These are phyloP conservation scores for Triops longicaudatus DNA, from an alignment of 1,140 invertebrate genomes.

Conservation along the genomic window DNA sequence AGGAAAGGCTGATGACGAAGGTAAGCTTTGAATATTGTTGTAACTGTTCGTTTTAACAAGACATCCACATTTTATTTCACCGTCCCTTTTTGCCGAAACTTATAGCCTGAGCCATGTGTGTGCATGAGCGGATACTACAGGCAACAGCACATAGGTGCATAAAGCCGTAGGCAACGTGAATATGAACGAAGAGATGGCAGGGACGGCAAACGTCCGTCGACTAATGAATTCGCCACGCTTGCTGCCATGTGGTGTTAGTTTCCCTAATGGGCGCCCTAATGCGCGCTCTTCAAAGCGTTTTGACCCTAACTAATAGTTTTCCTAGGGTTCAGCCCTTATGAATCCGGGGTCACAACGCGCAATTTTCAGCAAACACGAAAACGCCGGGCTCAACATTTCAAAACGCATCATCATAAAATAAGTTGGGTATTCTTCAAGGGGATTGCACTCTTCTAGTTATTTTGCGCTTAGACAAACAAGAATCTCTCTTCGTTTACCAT, in stretches of 20 bases:
- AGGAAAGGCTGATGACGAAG: background rate
- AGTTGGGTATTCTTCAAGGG: too few relatives aligned
- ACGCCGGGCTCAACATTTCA: background rate
- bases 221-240: constrained; percentile 14
- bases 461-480: background rate
- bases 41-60: background rate
- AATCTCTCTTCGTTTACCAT: background rate
- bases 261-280: constrained; percentile 11
- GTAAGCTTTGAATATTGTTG: background rate
- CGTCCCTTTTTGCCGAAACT: background rate
- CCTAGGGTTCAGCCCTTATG: background rate
- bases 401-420: background rate
- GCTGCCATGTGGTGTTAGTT: constrained; percentile 14
- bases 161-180: background rate
- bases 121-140: background rate
- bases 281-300: constrained; percentile 6
- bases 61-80: background rate
- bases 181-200: background rate
- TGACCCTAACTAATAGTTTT: constrained; percentile 12
- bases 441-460: too few relatives aligned
- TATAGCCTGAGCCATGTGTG: background rate
- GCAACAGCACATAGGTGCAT: background rate
- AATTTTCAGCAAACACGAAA: background rate
- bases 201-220: background rate
- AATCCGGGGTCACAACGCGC: background rate